Percentiles rank a stretch among this genome's conserved stretches.
phyloP scores from a whole-genome alignment of 2,888 invertebrate genomes.

The Plagodis dolabraria region DNA sequence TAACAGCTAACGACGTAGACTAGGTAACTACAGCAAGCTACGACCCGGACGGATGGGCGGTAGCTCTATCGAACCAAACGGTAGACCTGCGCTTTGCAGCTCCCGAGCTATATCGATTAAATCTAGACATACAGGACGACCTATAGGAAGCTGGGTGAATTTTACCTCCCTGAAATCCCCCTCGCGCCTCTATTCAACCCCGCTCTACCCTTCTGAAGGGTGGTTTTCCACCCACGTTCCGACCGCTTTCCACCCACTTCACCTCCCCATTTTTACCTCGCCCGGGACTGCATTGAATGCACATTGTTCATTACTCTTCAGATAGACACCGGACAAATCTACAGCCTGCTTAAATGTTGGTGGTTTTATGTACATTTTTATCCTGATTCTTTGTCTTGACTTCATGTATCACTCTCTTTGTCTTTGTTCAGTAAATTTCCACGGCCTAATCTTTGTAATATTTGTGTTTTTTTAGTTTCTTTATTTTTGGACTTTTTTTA shows the following conservation, averaged over 20 bases:
- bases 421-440: neutral
- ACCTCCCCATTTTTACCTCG: conserved; percentile 10
- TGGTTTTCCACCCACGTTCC: conserved; percentile 2
- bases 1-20: neutral
- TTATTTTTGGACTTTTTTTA: too few species aligned
- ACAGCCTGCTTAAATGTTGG: conserved; percentile 1
- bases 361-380: neutral
- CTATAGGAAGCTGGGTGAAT: conserved; percentile 40
- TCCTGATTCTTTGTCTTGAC: neutral
- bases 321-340: conserved; percentile 15
- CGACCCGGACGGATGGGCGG: conserved; percentile 13
- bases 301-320: conserved; percentile 30
- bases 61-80: conserved; percentile 33
- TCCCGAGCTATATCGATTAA: conserved; percentile 33
- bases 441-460: neutral
- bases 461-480: neutral
- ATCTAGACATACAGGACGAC: conserved; percentile 31
- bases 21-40: conserved; percentile 2
- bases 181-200: neutral
- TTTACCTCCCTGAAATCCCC: conserved; percentile 15
- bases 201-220: conserved; percentile 1
- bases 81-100: conserved; percentile 36
- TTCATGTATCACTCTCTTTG: too few species aligned
- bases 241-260: conserved; percentile 5
- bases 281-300: conserved; percentile 26